Evolutionary conservation across 2,113 vertebrate genomes (phyloP), one percentile per base, ranked within the genome.

Genomic region (Phyllostomus discolor): DNA sequence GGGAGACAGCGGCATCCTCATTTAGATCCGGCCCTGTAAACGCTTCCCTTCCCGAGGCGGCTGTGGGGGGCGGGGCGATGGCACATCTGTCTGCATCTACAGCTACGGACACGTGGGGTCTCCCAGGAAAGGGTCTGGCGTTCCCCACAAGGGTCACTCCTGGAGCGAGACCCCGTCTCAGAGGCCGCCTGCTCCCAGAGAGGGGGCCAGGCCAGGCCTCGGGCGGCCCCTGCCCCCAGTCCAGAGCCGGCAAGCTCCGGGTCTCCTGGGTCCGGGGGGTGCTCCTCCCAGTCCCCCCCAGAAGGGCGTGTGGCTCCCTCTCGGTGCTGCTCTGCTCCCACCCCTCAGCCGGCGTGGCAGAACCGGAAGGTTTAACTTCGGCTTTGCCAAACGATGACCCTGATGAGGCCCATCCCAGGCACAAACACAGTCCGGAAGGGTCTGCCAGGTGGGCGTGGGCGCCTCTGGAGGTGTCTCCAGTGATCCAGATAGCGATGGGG

Each of bases 121-220:
- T 31, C 28, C 3, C 59, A 62, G 59, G 69, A 35, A 52, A 86
- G 87, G 69, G 88, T 48, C 50, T 5, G 26, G 67, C 88, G 0
- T 57, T 78, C 81, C 67, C 89, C 69, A 35, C 3, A 11, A 46
- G 43, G 54, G 38, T 26, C 26, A 7, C 6, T 24, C 31, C 17
- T 38, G 26, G 12, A 9, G n/a, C 41, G 3, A 12, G 43, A 28
- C 31, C n/a, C 22, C 38, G n/a, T 78, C 73, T 62, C 20, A 10
- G 5, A n/a, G 48, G 14, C 11, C 2, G 0, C 2, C 59, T 43
- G 0, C 10, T 24, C 41, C 10, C n/a, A 52, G 80, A 7, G 0
- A 2, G 72, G 50, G 31, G 10, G 3, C 31, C 17, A 7, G 22
- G 11, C 48, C 7, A 0, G 80, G 6, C 2, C 17, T 4, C 24